Conservation (phyloP, 2,888 invertebrate genomes). For the Coenonympha arcania region DNA sequence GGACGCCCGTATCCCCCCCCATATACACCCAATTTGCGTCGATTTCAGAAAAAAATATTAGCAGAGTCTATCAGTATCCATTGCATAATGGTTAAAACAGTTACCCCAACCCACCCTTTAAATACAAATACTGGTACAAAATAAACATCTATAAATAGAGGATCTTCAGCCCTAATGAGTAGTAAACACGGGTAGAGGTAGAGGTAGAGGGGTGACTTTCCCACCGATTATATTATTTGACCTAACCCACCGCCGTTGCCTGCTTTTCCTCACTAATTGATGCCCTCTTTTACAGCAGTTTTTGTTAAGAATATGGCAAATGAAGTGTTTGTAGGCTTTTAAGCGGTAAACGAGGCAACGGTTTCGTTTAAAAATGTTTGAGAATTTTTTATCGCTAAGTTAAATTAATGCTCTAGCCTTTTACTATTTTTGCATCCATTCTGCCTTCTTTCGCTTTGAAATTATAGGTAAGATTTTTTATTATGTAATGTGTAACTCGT, state of each 20-base stretch:
- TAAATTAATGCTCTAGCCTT: not conserved
- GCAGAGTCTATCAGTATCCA: too few relatives aligned
- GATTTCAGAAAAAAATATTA: too few relatives aligned
- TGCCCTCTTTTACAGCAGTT: conserved; percentile 39
- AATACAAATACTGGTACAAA: conserved; percentile 11
- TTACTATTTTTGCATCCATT: not conserved
- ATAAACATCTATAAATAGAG: conserved; percentile 26
- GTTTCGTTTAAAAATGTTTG: not conserved
- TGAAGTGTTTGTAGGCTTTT: conserved; percentile 7
- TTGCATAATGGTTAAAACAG: not conserved
- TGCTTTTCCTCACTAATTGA: conserved; percentile 56
- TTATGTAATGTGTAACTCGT: too few relatives aligned
- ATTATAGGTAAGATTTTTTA: too few relatives aligned
- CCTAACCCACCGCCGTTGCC: conserved; percentile 35
- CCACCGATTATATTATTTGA: conserved; percentile 64
- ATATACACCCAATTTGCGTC: too few relatives aligned
- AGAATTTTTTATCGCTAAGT: not conserved
- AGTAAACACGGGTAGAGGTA: conserved; percentile 52
- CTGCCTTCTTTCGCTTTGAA: not conserved
- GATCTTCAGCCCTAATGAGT: conserved; percentile 59
- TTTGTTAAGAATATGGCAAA: conserved; percentile 8
- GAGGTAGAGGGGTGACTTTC: conserved; percentile 51
- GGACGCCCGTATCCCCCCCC: too few relatives aligned
- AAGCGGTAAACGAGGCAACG: not conserved
- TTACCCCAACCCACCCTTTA: conserved; percentile 4